phyloP scores from a whole-genome alignment of 2,797 vertebrate genomes.

The Sebastes variabilis region DNA sequence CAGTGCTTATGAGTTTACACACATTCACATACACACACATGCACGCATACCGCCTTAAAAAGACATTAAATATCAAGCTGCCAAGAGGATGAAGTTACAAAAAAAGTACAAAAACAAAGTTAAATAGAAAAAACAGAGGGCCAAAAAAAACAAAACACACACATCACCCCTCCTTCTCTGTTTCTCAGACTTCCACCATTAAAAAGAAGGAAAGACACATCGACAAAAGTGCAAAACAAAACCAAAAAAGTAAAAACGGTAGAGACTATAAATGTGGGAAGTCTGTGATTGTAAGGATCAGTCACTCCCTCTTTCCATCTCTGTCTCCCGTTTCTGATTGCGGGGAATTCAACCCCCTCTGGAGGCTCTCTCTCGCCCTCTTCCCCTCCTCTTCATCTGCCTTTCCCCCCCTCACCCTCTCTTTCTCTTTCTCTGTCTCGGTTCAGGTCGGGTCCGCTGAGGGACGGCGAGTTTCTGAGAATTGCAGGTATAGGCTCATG shows the following conservation, averaged over 20 bases:
- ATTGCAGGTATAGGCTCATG: background rate
- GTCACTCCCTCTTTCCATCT: conserved; percentile 8
- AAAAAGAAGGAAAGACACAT: conserved; percentile 17
- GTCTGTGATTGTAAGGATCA: conserved; percentile 30
- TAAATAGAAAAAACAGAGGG: conserved; percentile 50
- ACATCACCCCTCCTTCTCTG: background rate
- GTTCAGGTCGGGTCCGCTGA: background rate
- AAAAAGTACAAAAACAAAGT: conserved; percentile 43
- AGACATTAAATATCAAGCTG: conserved; percentile 72
- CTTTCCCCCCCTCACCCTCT: background rate
- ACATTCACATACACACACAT: background rate
- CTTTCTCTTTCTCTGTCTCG: background rate
- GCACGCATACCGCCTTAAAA: conserved; percentile 24
- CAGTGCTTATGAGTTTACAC: background rate
- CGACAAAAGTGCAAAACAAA: conserved; percentile 52
- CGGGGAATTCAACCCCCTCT: conserved; percentile 41
- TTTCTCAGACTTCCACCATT: background rate
- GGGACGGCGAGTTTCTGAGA: conserved; percentile 8
- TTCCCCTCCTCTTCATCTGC: background rate
- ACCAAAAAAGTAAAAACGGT: background rate
- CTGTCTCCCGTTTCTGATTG: conserved; percentile 17
- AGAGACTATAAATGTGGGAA: conserved; percentile 7
- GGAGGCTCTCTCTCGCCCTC: conserved; percentile 11
- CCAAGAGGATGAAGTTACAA: conserved; percentile 58
- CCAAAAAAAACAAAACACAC: background rate